Percentiles rank a stretch among this genome's conserved stretches.
These are phyloP conservation scores for Liasis olivaceus DNA, from an alignment of 2,797 vertebrate genomes.

Conservation along the genomic window DNA sequence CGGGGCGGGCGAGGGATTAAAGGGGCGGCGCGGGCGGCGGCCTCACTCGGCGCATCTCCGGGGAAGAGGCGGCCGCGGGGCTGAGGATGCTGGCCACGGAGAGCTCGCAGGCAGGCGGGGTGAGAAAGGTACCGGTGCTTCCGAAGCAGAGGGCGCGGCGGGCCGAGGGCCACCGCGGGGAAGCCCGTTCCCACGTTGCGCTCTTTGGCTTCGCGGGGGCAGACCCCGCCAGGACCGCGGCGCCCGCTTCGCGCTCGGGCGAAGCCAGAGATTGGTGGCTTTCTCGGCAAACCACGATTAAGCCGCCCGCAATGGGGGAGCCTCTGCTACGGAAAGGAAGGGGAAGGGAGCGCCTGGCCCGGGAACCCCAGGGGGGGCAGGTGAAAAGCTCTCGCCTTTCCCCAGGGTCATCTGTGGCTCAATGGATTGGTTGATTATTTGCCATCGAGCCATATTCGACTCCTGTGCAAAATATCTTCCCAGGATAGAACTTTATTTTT, in stretches of 20 bases:
- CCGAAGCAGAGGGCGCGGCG: neutral
- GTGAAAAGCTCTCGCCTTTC: no score
- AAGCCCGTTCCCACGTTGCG: no score
- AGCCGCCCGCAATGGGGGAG: neutral
- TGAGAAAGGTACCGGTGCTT: slow-evolving; percentile 12
- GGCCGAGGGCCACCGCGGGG: no score
- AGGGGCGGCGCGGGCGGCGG: neutral
- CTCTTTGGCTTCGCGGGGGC: no score
- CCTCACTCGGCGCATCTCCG: neutral
- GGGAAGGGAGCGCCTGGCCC: neutral
- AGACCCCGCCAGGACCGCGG: no score
- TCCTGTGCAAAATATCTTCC: neutral
- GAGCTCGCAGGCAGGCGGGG: neutral
- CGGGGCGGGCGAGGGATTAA: neutral
- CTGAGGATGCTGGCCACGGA: neutral
- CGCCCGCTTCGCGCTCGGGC: no score
- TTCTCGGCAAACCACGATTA: neutral
- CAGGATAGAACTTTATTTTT: neutral
- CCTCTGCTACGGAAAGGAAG: neutral
- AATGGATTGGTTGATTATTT: neutral
- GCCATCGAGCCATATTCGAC: neutral
- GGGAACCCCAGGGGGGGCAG: neutral
- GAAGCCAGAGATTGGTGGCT: neutral
- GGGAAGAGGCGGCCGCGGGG: neutral
- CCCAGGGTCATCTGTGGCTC: neutral